phyloP scores from a whole-genome alignment of 1,140 invertebrate species.

The Drosophila arizonae region DNA sequence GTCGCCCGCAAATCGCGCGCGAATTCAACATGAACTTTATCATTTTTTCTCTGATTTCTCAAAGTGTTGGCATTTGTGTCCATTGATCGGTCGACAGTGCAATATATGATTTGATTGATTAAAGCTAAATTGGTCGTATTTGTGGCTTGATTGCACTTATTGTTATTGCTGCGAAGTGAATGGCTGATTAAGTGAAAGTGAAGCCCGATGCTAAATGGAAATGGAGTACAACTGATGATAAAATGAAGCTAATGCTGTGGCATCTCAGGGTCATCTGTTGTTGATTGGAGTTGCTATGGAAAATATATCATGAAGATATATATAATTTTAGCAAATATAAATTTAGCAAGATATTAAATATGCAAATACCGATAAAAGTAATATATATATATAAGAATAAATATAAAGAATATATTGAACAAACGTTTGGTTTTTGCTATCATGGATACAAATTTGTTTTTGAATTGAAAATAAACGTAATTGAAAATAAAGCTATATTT shows the following conservation, averaged over 20 bases:
- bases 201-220: neutral
- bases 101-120: conserved; percentile 37
- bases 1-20: conserved; percentile 36
- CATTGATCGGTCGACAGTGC: neutral
- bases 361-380: no score
- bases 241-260: neutral
- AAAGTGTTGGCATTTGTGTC: conserved; percentile 14
- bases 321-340: no score
- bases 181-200: conserved; percentile 50
- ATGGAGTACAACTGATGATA: neutral
- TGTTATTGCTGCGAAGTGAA: conserved; percentile 41
- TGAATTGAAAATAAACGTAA: no score
- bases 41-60: neutral
- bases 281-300: no score
- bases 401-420: no score
- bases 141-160: conserved; percentile 60
- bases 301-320: neutral
- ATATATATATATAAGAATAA: no score
- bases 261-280: neutral
- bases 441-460: no score
- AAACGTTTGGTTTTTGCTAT: no score
- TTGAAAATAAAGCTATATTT: no score
- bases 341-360: no score
- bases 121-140: conserved; percentile 46
- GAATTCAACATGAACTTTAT: conserved; percentile 33